Evolutionary conservation across 2,888 invertebrate genomes (phyloP).

Genomic region (Oscheius sp.): DNA sequence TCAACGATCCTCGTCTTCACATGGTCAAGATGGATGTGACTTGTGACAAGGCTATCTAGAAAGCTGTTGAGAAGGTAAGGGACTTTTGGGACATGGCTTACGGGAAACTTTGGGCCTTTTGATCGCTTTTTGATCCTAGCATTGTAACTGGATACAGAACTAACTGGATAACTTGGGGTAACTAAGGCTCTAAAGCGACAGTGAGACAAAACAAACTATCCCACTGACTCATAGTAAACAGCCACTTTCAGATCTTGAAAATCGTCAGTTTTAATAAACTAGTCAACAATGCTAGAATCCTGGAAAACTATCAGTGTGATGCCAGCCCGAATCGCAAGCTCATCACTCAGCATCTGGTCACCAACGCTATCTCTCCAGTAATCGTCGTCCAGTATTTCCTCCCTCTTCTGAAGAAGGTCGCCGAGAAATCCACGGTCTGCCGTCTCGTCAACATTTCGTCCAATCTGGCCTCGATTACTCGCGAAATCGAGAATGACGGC

Average conservation of each 20-base stretch:
- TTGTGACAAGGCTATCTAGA: background rate
- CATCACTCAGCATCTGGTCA: constrained; percentile 9
- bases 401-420: constrained; percentile 2
- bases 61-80: background rate
- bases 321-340: background rate
- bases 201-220: too few species aligned
- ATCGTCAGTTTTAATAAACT: constrained; percentile 8
- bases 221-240: too few species aligned
- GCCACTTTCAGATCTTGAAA: background rate
- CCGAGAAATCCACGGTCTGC: background rate
- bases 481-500: background rate
- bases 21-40: constrained; percentile 11
- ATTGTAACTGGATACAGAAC: too few species aligned
- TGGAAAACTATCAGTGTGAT: background rate
- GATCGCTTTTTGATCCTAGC: too few species aligned
- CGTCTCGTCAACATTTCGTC: constrained; percentile 6
- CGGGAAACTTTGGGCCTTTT: too few species aligned
- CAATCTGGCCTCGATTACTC: background rate
- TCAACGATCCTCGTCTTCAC: background rate
- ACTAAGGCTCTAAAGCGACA: too few species aligned
- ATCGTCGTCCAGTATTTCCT: constrained; percentile 36
- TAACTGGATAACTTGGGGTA: too few species aligned
- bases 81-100: too few species aligned
- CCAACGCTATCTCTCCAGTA: background rate
- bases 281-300: constrained; percentile 24